Conservation (phyloP, 2,113 vertebrate genomes). For the Rhinopomastus cyanomelas region DNA sequence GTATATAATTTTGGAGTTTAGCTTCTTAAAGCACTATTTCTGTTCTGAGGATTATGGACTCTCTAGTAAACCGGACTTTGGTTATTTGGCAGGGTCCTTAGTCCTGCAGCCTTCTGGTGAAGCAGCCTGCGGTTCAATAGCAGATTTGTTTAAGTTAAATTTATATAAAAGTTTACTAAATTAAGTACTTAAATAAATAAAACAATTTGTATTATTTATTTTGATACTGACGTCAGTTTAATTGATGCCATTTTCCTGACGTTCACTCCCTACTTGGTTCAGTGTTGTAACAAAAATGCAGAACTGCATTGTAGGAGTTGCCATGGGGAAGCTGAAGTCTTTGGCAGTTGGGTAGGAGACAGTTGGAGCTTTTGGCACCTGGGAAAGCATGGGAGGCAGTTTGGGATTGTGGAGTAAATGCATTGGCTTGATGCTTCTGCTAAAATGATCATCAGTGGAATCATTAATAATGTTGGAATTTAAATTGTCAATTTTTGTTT, state of each 20-base stretch:
- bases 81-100: conserved; percentile 3
- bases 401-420: conserved; percentile 45
- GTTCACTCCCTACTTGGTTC: not conserved
- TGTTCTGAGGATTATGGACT: not conserved
- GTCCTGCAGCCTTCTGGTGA: conserved; percentile 44
- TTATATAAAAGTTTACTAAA: conserved; percentile 51
- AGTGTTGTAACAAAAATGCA: not conserved
- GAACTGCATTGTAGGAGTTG: conserved; percentile 49
- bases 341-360: conserved; percentile 58
- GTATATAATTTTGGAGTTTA: not conserved
- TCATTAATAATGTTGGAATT: conserved; percentile 58
- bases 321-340: conserved; percentile 59
- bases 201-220: conserved; percentile 64
- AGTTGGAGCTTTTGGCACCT: conserved; percentile 68
- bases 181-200: conserved; percentile 59
- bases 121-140: conserved; percentile 8
- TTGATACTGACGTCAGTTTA: conserved; percentile 49
- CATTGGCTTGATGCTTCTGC: conserved; percentile 54
- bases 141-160: conserved; percentile 67
- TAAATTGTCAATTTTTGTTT: conserved; percentile 50
- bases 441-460: conserved; percentile 60
- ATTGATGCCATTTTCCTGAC: conserved; percentile 49
- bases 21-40: conserved; percentile 4
- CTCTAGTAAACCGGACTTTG: conserved; percentile 29
- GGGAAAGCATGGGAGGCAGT: conserved; percentile 53